Evolutionary conservation across 1,140 invertebrate genomes (phyloP), one percentile per base, ranked within the genome.

Genomic region (Lepidurus arcticus): DNA sequence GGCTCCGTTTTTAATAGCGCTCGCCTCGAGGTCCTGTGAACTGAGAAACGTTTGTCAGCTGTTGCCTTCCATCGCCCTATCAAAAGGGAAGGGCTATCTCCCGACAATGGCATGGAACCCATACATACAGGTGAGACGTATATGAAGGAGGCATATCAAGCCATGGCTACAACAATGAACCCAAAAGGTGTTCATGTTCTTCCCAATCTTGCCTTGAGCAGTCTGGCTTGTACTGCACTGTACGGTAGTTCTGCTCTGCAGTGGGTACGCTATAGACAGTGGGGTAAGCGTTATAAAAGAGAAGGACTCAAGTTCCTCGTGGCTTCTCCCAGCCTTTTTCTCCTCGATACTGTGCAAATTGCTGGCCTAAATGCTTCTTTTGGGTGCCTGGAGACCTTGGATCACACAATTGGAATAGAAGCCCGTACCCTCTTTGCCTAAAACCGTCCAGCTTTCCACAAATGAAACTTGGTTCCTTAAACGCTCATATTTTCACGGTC

Each of bases 151-250:
- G 53, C 21, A 9, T 65, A n/a, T 21, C 53, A 65, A 65, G 8
- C 53, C 53, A 65, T 65, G n/a, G 53, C 53, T 65, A 65, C 53
- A 65, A 65, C 53, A 65, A 65, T 65, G 53, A 5, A 65, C 53
- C 53, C 1, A 65, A 34, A 65, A 65, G 53, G 53, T 65, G 53
- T 65, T 65, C 53, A 65, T 65, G 53, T 65, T 65, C 53, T 65
- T 16, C 53, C 13, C 8, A 65, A 65, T 65, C 16, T 65, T 65
- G 53, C 16, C 53, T 65, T 16, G 5, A n/a, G 53, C 21, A 0
- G 53, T 21, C 53, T 65, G 34, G 34, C 21, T 65, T 13, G 53
- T 21, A 65, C 16, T 65, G 16, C n/a, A 21, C 53, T 65, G 53
- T 34, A 34, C 34, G 34, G 34, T 34, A 34, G 34, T 34, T 34